phyloP scores from a whole-genome alignment of 2,888 invertebrate genomes.

The Drosophila gaucha region DNA sequence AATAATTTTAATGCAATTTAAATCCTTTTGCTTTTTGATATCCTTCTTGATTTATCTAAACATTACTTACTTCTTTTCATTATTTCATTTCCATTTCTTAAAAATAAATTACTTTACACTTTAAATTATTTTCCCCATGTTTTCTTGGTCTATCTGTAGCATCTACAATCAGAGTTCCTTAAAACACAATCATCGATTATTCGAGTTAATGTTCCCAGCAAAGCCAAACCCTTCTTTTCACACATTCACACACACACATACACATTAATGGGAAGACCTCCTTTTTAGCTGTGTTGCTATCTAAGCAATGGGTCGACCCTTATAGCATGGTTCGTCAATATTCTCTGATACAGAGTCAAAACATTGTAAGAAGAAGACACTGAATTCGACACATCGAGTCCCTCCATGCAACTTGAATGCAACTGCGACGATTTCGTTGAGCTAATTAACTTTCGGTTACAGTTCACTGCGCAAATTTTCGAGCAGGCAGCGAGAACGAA shows the following conservation, averaged over 20 bases:
- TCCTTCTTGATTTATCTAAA: too few species aligned
- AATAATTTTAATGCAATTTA: too few species aligned
- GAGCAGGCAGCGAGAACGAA: constrained; percentile 26
- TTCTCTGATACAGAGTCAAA: constrained; percentile 20
- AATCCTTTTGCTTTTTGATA: too few species aligned
- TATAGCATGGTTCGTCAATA: constrained; percentile 43
- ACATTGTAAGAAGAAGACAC: constrained; percentile 34
- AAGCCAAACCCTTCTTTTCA: constrained; percentile 44
- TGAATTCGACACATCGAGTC: constrained; percentile 46
- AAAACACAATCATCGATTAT: background rate
- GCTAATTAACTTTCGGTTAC: constrained; percentile 79
- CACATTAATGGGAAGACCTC: constrained; percentile 41
- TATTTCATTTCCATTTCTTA: too few species aligned
- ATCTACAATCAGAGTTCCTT: background rate
- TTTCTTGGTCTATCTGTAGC: background rate
- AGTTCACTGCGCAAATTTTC: constrained; percentile 73
- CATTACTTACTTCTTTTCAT: too few species aligned
- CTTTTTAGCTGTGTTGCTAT: constrained; percentile 34
- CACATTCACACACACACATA: too few species aligned
- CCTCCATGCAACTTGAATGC: constrained; percentile 31
- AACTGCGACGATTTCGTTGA: constrained; percentile 62
- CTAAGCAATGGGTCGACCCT: constrained; percentile 40
- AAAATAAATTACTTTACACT: too few species aligned
- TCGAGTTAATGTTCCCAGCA: constrained; percentile 28
- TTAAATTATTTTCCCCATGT: background rate